These are phyloP conservation scores for Asbolus verrucosus DNA, from an alignment of 1,140 invertebrate species.

Conservation along the genomic window DNA sequence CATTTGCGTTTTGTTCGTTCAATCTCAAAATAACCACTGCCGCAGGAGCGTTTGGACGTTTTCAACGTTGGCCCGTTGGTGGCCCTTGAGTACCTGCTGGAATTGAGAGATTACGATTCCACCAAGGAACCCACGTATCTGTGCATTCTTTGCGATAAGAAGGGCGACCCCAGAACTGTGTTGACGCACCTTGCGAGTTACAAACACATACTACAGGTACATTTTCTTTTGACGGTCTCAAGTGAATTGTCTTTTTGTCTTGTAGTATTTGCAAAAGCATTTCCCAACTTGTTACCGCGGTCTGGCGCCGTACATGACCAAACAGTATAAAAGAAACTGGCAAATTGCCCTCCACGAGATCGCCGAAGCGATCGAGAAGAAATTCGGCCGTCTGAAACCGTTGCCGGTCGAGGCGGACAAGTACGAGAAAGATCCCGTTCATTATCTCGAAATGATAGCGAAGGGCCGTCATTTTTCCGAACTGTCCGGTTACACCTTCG, in stretches of 20 bases:
- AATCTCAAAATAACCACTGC: conserved; percentile 17
- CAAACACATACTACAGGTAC: conserved; percentile 69
- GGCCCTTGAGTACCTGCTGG: conserved; percentile 78
- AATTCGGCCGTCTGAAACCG: conserved; percentile 72
- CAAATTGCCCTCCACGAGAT: conserved; percentile 69
- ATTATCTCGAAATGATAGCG: conserved; percentile 69
- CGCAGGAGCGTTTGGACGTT: conserved; percentile 61
- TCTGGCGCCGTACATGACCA: conserved; percentile 62
- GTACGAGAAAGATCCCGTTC: conserved; percentile 70
- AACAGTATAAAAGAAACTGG: conserved; percentile 69
- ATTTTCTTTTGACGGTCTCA: not conserved
- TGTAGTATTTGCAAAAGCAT: conserved; percentile 70
- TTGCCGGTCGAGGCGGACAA: conserved; percentile 68
- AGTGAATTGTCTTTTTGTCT: too few species aligned
- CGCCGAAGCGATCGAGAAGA: conserved; percentile 72
- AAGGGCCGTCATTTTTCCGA: conserved; percentile 69
- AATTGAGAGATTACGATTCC: conserved; percentile 73
- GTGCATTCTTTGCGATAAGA: conserved; percentile 81
- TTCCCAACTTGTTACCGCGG: conserved; percentile 66
- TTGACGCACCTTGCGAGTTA: conserved; percentile 81
- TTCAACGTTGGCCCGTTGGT: conserved; percentile 64
- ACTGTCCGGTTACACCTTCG: conserved; percentile 59
- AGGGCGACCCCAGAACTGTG: conserved; percentile 79
- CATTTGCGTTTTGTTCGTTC: not conserved
- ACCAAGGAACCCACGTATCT: conserved; percentile 76